Evolutionary conservation across 2,113 vertebrate genomes (phyloP).

Genomic region (Phylloscopus trochilus): DNA sequence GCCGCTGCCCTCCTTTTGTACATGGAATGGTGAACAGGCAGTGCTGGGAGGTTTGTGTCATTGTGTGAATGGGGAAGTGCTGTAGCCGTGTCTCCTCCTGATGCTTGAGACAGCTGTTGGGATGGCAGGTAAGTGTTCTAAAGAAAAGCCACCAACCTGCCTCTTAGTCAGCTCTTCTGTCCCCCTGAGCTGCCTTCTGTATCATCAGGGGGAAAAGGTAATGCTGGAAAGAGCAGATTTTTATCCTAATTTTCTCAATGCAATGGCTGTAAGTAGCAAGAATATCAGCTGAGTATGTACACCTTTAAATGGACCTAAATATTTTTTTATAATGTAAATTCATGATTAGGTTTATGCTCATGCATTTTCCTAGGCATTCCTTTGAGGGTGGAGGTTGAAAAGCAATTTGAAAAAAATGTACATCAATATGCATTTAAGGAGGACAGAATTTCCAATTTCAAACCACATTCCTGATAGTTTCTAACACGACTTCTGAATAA

Average conservation of each 20-base stretch:
- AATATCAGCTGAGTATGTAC: background rate
- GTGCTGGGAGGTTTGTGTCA: no score
- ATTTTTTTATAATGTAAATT: background rate
- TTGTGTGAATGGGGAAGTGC: accelerated
- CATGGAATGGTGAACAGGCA: accelerated
- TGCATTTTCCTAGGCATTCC: background rate
- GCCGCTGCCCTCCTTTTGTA: accelerated
- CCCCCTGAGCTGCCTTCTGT: background rate
- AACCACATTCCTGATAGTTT: background rate
- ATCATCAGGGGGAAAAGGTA: accelerated
- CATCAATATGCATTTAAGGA: background rate
- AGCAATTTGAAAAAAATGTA: background rate
- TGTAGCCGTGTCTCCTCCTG: accelerated
- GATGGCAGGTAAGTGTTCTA: background rate
- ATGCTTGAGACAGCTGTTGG: accelerated
- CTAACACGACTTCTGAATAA: background rate
- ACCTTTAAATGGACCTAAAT: background rate
- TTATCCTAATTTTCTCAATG: background rate
- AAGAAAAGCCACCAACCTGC: background rate
- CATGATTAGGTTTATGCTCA: background rate
- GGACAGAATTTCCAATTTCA: background rate
- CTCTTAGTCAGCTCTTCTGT: no score
- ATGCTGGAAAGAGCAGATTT: background rate
- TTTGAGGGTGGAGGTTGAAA: background rate
- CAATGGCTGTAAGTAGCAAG: background rate